phyloP scores from a whole-genome alignment of 2,888 invertebrate species.

The Listrodromus nycthemerus region DNA sequence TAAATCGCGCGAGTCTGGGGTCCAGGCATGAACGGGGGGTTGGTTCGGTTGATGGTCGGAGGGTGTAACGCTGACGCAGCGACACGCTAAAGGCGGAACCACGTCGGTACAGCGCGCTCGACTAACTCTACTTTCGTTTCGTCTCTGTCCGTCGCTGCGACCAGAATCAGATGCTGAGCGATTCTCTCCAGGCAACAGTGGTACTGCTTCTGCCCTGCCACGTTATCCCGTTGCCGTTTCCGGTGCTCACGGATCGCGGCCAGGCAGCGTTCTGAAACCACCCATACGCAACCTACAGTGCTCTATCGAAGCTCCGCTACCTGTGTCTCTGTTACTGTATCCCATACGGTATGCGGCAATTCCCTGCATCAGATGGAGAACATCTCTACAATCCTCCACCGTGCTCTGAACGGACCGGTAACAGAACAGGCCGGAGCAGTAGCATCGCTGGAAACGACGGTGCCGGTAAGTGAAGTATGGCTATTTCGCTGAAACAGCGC shows the following conservation, averaged over 20 bases:
- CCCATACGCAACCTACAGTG: constrained; percentile 28
- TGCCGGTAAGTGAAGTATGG: neutral
- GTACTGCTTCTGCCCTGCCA: constrained; percentile 50
- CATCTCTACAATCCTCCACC: constrained; percentile 1
- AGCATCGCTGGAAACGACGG: constrained; percentile 28
- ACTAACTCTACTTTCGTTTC: constrained; percentile 69
- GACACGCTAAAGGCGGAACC: constrained; percentile 83
- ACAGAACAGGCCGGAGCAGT: neutral
- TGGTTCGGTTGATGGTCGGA: constrained; percentile 68
- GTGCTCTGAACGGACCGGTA: constrained; percentile 11
- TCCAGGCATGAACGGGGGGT: constrained; percentile 65
- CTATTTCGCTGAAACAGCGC: constrained; percentile 31
- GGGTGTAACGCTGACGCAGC: constrained; percentile 82
- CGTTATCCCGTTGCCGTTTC: constrained; percentile 49
- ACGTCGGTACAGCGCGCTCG: constrained; percentile 69
- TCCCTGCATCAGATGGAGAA: constrained; percentile 34
- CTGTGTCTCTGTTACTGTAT: constrained; percentile 13
- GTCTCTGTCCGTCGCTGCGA: constrained; percentile 46
- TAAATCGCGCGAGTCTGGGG: constrained; percentile 76
- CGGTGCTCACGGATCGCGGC: constrained; percentile 44
- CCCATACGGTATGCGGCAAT: constrained; percentile 21
- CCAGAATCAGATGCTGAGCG: constrained; percentile 41
- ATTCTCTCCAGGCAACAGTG: constrained; percentile 13
- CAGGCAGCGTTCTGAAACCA: constrained; percentile 34
- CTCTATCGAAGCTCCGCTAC: constrained; percentile 6